Percentiles rank a stretch among this genome's conserved stretches.
phyloP scores from a whole-genome alignment of 2,888 invertebrate species.

The Cephus runcator region DNA sequence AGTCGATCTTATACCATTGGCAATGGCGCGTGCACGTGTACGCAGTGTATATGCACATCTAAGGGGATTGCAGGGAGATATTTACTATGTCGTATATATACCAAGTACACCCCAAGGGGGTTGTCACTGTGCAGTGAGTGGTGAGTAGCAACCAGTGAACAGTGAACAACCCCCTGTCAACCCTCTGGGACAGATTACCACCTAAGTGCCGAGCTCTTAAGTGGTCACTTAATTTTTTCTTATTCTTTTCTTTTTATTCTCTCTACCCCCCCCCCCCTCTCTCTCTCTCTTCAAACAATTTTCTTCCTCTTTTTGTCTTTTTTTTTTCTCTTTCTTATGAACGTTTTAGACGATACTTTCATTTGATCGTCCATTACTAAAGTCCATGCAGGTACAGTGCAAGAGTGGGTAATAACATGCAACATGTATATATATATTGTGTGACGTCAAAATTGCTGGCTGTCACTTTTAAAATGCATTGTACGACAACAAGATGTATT shows the following conservation, averaged over 20 bases:
- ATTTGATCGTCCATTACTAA: background rate
- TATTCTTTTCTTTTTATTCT: background rate
- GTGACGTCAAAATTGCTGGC: background rate
- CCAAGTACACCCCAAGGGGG: constrained; percentile 38
- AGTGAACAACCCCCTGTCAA: constrained; percentile 30
- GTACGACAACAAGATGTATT: background rate
- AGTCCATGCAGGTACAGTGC: background rate
- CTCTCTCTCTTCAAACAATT: background rate
- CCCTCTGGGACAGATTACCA: constrained; percentile 42
- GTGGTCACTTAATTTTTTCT: constrained; percentile 37
- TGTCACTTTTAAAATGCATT: background rate
- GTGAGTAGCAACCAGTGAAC: background rate
- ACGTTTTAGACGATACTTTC: background rate
- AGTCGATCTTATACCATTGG: background rate
- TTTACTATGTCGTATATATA: constrained; percentile 26
- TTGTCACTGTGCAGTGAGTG: constrained; percentile 25
- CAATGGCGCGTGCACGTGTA: background rate
- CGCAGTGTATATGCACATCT: background rate
- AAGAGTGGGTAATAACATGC: background rate
- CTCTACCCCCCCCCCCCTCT: background rate
- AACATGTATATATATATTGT: background rate
- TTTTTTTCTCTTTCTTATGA: background rate
- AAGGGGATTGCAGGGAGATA: background rate
- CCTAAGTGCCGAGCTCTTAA: constrained; percentile 43
- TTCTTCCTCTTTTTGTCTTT: background rate